Evolutionary conservation across 2,888 invertebrate genomes (phyloP).

Genomic region (Hirtodrosophila confusa): DNA sequence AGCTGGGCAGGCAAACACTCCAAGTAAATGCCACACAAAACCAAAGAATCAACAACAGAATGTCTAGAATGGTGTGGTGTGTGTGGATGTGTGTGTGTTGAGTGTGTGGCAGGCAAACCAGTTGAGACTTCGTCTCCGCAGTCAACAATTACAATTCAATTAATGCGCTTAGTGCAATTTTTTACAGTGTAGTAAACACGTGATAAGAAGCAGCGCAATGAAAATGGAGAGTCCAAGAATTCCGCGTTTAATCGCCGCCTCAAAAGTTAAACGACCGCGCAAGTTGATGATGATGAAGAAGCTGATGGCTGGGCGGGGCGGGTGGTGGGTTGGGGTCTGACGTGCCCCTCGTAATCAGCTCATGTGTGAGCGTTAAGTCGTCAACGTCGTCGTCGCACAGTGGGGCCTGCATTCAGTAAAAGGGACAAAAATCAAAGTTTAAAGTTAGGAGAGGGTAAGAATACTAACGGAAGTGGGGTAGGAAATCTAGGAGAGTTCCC

Average conservation of each 20-base stretch:
- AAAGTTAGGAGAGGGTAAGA: too few relatives aligned
- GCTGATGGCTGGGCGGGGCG: background rate
- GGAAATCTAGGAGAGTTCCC: too few relatives aligned
- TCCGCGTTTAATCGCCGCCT: slow-evolving; percentile 71
- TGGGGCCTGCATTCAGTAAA: too few relatives aligned
- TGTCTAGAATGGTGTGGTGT: background rate
- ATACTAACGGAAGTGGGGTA: too few relatives aligned
- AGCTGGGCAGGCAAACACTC: slow-evolving; percentile 38
- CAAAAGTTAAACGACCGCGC: slow-evolving; percentile 78
- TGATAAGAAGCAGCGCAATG: slow-evolving; percentile 52
- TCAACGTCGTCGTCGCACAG: slow-evolving; percentile 15
- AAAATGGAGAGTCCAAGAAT: slow-evolving; percentile 66
- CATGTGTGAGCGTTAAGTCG: slow-evolving; percentile 52
- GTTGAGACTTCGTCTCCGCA: slow-evolving; percentile 46
- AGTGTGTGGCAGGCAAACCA: slow-evolving; percentile 53
- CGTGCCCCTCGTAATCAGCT: slow-evolving; percentile 53
- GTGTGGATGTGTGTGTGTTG: slow-evolving; percentile 12
- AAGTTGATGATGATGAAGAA: slow-evolving; percentile 47
- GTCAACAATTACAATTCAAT: slow-evolving; percentile 77
- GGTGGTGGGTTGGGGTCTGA: background rate
- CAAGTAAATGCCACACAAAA: slow-evolving; percentile 44
- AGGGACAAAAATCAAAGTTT: too few relatives aligned
- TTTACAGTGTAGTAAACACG: slow-evolving; percentile 55
- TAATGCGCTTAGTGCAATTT: slow-evolving; percentile 76
- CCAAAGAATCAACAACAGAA: slow-evolving; percentile 10